These are phyloP conservation scores for Parnassius apollo DNA, from an alignment of 2,888 invertebrate genomes.

Conservation along the genomic window DNA sequence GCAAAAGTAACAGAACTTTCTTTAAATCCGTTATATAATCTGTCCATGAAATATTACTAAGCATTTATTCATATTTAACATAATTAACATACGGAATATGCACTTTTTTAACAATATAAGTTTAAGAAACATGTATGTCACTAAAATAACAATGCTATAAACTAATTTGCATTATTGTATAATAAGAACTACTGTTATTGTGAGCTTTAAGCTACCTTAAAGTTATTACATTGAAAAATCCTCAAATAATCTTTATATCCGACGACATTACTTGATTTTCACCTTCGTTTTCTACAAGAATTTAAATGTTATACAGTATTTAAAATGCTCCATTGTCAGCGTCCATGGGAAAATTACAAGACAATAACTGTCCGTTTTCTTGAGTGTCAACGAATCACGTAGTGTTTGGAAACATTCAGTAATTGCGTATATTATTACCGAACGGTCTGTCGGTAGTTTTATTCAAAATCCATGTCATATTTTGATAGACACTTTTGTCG, in stretches of 20 bases:
- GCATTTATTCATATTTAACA: constrained; percentile 24
- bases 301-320: constrained; percentile 6
- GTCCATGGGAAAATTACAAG: constrained; percentile 23
- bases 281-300: constrained; percentile 17
- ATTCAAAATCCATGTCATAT: neutral
- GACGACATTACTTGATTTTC: constrained; percentile 11
- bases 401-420: constrained; percentile 41
- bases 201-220: too few species aligned
- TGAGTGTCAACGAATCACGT: constrained; percentile 38
- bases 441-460: constrained; percentile 32
- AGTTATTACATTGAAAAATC: too few species aligned
- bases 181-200: too few species aligned
- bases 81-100: constrained; percentile 5
- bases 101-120: too few species aligned
- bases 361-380: constrained; percentile 39
- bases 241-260: too few species aligned
- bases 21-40: constrained; percentile 25
- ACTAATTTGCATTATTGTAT: too few species aligned
- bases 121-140: too few species aligned
- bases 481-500: neutral
- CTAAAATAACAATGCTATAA: too few species aligned
- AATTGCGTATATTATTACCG: constrained; percentile 40
- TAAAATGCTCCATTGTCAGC: constrained; percentile 20
- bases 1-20: constrained; percentile 27
- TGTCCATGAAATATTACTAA: constrained; percentile 15